Percentiles rank a stretch among this genome's conserved stretches.
These are phyloP conservation scores for Aythya fuligula DNA, from an alignment of 2,797 vertebrate genomes.

Conservation along the genomic window DNA sequence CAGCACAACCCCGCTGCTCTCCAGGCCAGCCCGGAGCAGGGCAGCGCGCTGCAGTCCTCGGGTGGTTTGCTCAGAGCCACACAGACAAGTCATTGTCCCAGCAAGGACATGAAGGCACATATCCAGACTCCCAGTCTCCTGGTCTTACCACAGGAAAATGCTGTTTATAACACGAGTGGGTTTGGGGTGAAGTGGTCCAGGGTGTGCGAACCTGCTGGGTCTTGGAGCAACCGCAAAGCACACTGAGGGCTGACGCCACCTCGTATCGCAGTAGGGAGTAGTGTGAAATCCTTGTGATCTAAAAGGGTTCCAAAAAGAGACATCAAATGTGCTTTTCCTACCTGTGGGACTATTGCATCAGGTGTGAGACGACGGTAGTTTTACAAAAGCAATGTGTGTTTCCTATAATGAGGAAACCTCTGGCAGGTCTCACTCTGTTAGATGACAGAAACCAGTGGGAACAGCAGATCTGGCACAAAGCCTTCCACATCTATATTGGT, in stretches of 20 bases:
- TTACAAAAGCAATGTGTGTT: background rate
- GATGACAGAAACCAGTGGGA: background rate
- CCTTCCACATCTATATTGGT: background rate
- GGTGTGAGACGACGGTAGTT: background rate
- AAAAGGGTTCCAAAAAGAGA: background rate
- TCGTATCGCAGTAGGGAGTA: background rate
- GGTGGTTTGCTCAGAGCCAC: background rate
- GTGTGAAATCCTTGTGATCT: background rate
- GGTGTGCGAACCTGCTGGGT: background rate
- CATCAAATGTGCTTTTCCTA: background rate
- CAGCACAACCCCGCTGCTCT: background rate
- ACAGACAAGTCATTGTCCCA: conserved; percentile 14
- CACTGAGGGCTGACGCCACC: background rate
- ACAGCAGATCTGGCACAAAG: background rate
- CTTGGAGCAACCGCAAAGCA: background rate
- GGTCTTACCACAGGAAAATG: background rate
- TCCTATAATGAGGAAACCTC: background rate
- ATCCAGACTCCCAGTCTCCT: conserved; percentile 39
- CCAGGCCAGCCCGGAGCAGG: background rate
- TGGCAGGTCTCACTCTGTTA: background rate
- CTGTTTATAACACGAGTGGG: background rate
- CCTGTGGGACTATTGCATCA: rapidly evolving
- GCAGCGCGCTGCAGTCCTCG: background rate
- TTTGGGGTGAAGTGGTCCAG: background rate
- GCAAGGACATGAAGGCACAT: rapidly evolving